These are phyloP conservation scores for Dusona sp. DNA, from an alignment of 2,888 invertebrate species.

Conservation along the genomic window DNA sequence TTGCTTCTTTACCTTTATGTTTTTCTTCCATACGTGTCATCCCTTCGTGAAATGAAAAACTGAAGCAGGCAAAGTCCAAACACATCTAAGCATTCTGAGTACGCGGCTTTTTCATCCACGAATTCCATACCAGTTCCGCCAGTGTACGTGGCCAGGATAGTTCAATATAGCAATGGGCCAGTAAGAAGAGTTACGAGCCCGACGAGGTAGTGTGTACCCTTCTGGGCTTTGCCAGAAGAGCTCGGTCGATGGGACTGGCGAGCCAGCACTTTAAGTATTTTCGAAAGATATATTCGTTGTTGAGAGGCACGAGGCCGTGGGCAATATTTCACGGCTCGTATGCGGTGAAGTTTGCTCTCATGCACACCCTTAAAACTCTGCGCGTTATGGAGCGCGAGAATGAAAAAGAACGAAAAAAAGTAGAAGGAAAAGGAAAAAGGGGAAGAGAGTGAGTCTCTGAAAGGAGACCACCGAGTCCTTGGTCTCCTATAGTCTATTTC, in stretches of 20 bases:
- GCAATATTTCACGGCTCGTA: slow-evolving; percentile 74
- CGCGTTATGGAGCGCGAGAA: slow-evolving; percentile 22
- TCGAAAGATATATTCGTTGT: slow-evolving; percentile 78
- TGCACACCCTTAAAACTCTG: slow-evolving; percentile 47
- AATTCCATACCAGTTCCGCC: slow-evolving; percentile 4
- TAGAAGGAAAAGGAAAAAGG: neutral
- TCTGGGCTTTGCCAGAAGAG: slow-evolving; percentile 60
- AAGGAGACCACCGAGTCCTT: slow-evolving; percentile 37
- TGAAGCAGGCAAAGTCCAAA: neutral
- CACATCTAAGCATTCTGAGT: slow-evolving; percentile 7
- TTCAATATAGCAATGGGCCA: slow-evolving; percentile 23
- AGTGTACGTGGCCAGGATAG: slow-evolving; percentile 24
- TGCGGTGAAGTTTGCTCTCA: slow-evolving; percentile 63
- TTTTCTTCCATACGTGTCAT: neutral
- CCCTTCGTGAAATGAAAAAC: slow-evolving; percentile 26
- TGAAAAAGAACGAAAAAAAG: slow-evolving; percentile 22
- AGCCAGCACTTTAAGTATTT: slow-evolving; percentile 75
- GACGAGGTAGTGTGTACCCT: slow-evolving; percentile 36
- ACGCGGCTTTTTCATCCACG: slow-evolving; percentile 23
- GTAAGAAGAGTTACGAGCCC: slow-evolving; percentile 59
- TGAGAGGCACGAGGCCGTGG: slow-evolving; percentile 72
- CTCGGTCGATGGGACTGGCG: slow-evolving; percentile 63
- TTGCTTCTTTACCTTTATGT: neutral
- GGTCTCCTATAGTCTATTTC: slow-evolving; percentile 20
- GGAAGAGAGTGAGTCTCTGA: neutral